Evolutionary conservation across 2,113 vertebrate genomes (phyloP).

Genomic region (Crotalus viridis): DNA sequence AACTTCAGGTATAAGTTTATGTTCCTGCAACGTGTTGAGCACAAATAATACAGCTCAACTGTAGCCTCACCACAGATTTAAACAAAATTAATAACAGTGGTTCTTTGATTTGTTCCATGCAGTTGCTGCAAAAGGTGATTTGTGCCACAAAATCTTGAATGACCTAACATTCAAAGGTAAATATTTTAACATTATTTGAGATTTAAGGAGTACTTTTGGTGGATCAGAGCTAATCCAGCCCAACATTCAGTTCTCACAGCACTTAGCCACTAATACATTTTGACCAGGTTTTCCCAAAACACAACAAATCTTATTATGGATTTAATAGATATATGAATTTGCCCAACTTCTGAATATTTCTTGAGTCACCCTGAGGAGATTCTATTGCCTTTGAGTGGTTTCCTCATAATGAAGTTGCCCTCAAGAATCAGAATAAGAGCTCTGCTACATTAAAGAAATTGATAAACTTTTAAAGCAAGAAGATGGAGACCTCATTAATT

Average conservation of each 20-base stretch:
- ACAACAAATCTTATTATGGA: neutral
- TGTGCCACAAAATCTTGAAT: neutral
- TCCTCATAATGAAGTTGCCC: neutral
- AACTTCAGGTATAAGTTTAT: neutral
- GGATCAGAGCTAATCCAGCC: neutral
- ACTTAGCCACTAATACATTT: neutral
- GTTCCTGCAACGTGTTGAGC: neutral
- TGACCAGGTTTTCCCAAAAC: neutral
- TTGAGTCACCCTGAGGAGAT: neutral
- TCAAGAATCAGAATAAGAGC: neutral
- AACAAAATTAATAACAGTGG: neutral
- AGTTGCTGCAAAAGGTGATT: constrained; percentile 19
- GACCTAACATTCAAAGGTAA: constrained; percentile 18
- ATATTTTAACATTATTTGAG: neutral
- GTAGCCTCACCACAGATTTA: neutral
- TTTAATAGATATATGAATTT: neutral
- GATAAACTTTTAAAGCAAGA: neutral
- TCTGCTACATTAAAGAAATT: neutral
- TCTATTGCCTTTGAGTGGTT: neutral
- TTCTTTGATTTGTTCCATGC: neutral
- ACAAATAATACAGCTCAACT: neutral
- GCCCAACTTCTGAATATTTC: neutral
- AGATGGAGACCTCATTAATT: neutral
- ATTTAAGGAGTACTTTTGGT: neutral
- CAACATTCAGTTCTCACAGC: neutral